A percentile compares a stretch with the other conserved stretches of the same genome.
Conservation (phyloP, 2,888 invertebrate genomes). For the Lamellibrachia satsuma region DNA sequence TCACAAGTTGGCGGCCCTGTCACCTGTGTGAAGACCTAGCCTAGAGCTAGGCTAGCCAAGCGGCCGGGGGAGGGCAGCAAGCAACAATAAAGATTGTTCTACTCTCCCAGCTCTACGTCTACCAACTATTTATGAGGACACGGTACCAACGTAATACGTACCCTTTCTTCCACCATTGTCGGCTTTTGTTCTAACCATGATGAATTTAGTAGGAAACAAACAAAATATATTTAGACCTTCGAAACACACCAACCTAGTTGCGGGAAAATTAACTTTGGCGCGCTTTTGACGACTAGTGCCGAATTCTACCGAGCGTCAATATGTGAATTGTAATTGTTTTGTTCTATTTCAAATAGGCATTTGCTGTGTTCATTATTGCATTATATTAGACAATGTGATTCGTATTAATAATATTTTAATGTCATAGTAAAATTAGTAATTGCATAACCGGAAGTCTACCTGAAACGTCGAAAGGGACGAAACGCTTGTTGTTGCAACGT, state of each 20-base stretch:
- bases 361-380: neutral
- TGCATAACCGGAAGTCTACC: conserved; percentile 26
- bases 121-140: neutral
- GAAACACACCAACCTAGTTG: neutral
- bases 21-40: no score
- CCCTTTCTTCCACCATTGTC: conserved; percentile 38
- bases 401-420: neutral
- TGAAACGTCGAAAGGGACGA: neutral
- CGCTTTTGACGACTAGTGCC: conserved; percentile 23
- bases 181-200: conserved; percentile 47
- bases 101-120: neutral
- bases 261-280: conserved; percentile 30
- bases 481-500: neutral
- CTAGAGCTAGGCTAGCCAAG: no score
- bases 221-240: neutral
- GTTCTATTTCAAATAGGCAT: neutral
- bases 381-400: neutral
- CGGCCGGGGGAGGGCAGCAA: neutral
- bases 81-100: neutral
- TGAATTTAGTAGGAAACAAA: neutral
- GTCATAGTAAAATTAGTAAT: neutral
- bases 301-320: neutral
- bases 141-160: neutral
- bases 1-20: no score
- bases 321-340: neutral